Base-by-base conservation (phyloP, 2,888 invertebrate genomes). In the Platypus cylindrus region DNA sequence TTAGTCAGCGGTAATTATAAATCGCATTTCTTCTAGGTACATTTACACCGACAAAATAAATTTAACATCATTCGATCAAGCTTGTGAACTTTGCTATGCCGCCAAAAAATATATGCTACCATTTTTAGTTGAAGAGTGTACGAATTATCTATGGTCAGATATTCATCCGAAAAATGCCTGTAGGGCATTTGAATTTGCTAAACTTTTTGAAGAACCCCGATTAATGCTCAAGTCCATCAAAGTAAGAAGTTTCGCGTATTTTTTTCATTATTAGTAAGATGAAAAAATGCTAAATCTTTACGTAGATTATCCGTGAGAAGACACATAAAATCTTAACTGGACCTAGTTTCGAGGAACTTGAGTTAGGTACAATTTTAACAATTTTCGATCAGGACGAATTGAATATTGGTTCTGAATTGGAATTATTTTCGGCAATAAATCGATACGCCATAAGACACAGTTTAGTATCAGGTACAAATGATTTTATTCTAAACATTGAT, bases 71-170 rank as follows among this genome's bases (percentile, higher is more conserved):
- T 85, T 87, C 55, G 86, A 86, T 50, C 78, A 85, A 53, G 86
- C 85, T 0, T 86, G 85, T 56, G 86, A 87, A 50, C 58, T 87
- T 20, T 87, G 86, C 54, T 87, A 87, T 56, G 84, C 81, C 34
- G 86, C 85, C 7, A 87, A 87, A 52, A 87, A 87, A 52, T 87
- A 87, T 50, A 82, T 87, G 79, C 58, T 87, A 35, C 86, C 86
- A 0, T 76, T 79, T 57, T 66, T 87, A 5, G 83, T 86, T 0
- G 78, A 84, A 44, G 78, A 82, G 48, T 87, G 87, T 54, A 86
- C 84, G 0, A 73, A 77, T 42, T 86, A 76, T 51, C 63, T 87
- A n/a, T 86, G 85, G 84, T 77, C 79, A 1, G 80, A 82, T 55
- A 59, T 82, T 22, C 73, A 76, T 38, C 78, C 84, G 0, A 76